These are phyloP conservation scores for Nothocercus nigrocapillus DNA, from an alignment of 2,113 vertebrate genomes.

Conservation along the genomic window DNA sequence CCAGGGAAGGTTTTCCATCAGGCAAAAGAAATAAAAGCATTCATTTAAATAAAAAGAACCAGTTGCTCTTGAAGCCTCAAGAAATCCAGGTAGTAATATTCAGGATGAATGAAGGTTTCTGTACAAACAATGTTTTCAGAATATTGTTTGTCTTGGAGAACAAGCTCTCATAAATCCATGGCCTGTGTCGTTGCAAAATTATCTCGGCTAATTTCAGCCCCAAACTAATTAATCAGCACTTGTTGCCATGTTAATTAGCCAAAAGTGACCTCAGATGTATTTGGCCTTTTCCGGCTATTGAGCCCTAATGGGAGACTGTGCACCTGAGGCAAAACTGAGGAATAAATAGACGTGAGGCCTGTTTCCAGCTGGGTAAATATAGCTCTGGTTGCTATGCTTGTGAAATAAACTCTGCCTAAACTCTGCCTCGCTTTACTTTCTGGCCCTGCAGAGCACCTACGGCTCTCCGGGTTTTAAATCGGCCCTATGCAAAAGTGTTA, in stretches of 20 bases:
- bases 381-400: not conserved
- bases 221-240: constrained; percentile 63
- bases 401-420: not conserved
- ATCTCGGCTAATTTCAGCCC: constrained; percentile 38
- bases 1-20: not conserved
- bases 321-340: constrained; percentile 60
- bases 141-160: constrained; percentile 61
- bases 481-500: not conserved
- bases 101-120: not conserved
- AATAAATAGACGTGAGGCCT: constrained; percentile 3
- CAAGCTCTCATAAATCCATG: not conserved
- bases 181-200: not conserved
- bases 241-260: constrained; percentile 66
- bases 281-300: constrained; percentile 39
- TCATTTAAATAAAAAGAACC: not conserved
- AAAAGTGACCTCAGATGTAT: constrained; percentile 52
- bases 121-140: constrained; percentile 10
- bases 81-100: constrained; percentile 45
- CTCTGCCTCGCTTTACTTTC: not conserved
- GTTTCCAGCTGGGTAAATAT: constrained; percentile 70
- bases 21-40: not conserved
- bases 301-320: constrained; percentile 38
- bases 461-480: rapidly evolving
- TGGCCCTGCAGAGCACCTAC: not conserved
- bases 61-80: not conserved